phyloP scores from a whole-genome alignment of 2,888 invertebrate species.

The Strigamia transsilvanica region DNA sequence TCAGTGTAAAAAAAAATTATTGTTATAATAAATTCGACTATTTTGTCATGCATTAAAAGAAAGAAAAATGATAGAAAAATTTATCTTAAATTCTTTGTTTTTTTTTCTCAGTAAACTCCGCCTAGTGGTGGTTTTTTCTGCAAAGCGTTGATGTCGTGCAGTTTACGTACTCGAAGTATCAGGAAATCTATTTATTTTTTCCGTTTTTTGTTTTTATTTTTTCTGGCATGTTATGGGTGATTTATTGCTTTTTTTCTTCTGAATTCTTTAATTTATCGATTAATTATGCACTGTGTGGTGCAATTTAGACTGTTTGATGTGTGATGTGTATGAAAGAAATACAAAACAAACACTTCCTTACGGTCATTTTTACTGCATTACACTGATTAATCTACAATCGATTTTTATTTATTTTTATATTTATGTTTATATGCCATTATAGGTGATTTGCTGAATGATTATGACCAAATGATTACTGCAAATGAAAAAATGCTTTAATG shows the following conservation, averaged over 20 bases:
- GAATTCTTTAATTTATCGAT: no score
- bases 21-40: background rate
- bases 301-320: background rate
- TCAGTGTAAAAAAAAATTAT: conserved; percentile 2
- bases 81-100: background rate
- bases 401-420: background rate
- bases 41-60: background rate
- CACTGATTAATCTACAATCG: background rate
- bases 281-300: no score
- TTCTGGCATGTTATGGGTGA: no score
- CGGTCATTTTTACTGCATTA: background rate
- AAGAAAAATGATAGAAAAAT: background rate
- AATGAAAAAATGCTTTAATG: no score
- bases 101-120: background rate
- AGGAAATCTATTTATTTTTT: background rate
- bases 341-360: background rate
- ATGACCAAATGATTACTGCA: no score
- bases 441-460: no score
- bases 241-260: no score
- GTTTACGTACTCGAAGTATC: background rate
- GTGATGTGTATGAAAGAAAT: no score
- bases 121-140: background rate
- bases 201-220: background rate
- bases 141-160: background rate
- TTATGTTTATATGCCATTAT: no score